Evolutionary conservation across 2,888 invertebrate species (phyloP), one percentile per base, ranked within the genome.

Genomic region (Actias luna): DNA sequence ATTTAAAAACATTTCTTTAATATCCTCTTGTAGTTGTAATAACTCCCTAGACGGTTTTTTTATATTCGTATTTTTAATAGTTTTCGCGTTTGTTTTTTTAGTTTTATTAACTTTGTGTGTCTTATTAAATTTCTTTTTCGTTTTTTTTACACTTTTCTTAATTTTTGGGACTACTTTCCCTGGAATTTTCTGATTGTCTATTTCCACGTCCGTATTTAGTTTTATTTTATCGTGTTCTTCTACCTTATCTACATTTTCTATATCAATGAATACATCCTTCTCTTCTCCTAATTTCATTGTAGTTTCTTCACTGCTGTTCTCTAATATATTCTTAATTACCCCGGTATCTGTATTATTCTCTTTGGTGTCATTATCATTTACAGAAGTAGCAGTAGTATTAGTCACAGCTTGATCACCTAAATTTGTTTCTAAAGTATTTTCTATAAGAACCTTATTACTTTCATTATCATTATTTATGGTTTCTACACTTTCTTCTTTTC

Each of bases 1-100:
- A 68, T 93, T 92, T 62, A 95, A 94, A 74, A 95, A 95, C 94
- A 95, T 95, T 74, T 95, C 95, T 71, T 94, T 93, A 52, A 96
- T 94, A 70, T 96, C 95, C 67, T 95, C 94, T 69, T 95, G 95
- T 1, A 96, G 85, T 79, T 93, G 91, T 72, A 94, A 93, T 59
- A 96, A 77, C 73, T 95, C 95, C 66, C 85, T 83, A 61, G 79
- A 80, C 42, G 71, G 75, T 69, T 85, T 86, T 70, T 88, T 82
- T 63, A 69, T 29, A 58, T 68, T 71, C 18, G 64, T 67, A 68
- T 76, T 75, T 7, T 65, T 65, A 31, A 63, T 61, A 2, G 66
- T 66, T 63, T 55, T 55, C 29, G 5, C n/a, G 7, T 60, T 66
- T 50, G 71, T 78, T 36, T 80, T 74, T 66, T 77, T 82, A 29